A percentile compares a stretch with the other conserved stretches of the same genome.
Conservation (phyloP, 2,113 vertebrate species). For the Burhinus bistriatus region DNA sequence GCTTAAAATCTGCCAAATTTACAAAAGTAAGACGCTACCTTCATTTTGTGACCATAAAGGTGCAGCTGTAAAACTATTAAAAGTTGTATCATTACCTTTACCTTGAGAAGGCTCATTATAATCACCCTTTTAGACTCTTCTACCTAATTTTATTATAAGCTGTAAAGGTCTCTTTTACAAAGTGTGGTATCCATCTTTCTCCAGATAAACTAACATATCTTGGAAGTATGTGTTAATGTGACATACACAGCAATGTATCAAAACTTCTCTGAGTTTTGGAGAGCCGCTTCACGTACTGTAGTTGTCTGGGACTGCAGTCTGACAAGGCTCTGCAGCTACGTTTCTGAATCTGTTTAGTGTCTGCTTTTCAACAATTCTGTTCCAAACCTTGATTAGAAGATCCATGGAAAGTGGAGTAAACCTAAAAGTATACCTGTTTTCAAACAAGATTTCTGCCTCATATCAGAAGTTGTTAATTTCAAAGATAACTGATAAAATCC, state of each 20-base stretch:
- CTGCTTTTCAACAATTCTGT: not conserved
- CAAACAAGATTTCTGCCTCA: not conserved
- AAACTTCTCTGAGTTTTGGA: not conserved
- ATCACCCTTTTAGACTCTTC: not conserved
- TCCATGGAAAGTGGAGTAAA: not conserved
- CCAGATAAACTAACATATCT: not conserved
- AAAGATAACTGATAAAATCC: not conserved
- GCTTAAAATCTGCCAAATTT: conserved; percentile 38
- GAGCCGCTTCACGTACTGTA: not conserved
- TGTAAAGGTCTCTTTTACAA: not conserved
- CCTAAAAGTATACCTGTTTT: not conserved
- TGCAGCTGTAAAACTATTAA: not conserved
- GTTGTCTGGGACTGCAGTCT: not conserved
- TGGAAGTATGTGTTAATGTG: not conserved
- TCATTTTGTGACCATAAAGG: not conserved
- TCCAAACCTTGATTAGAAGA: not conserved
- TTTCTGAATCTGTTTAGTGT: not conserved
- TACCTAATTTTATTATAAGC: not conserved
- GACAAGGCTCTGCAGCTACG: not conserved
- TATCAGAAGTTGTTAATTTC: not conserved
- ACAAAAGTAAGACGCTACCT: not conserved
- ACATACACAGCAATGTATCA: not conserved
- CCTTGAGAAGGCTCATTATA: not conserved
- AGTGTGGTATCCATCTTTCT: not conserved
- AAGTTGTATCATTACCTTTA: not conserved